A percentile compares a stretch with the other conserved stretches of the same genome.
Evolutionary conservation across 2,797 vertebrate species (phyloP).

Genomic region (Ctenosaura bakeri): DNA sequence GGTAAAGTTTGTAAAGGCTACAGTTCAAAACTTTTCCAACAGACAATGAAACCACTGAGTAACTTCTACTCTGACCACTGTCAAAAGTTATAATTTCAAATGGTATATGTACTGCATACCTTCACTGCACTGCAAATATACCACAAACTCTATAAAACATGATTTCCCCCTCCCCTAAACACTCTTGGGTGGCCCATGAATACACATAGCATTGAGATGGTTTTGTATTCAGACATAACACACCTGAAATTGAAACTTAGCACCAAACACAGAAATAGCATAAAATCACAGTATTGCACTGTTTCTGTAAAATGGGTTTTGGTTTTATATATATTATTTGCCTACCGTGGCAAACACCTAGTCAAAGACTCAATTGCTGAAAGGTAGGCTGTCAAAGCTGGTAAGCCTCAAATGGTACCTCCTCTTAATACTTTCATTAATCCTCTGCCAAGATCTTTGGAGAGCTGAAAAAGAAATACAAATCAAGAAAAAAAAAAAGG

Average conservation of each 20-base stretch:
- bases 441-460: constrained; percentile 47
- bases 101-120: constrained; percentile 38
- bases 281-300: constrained; percentile 2
- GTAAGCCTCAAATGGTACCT: constrained; percentile 20
- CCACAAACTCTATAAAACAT: constrained; percentile 49
- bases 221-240: constrained; percentile 64
- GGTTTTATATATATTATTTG: constrained; percentile 58
- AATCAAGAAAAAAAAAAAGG: background rate
- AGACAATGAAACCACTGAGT: constrained; percentile 49
- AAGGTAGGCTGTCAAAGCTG: constrained; percentile 39
- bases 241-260: constrained; percentile 55
- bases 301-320: constrained; percentile 43
- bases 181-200: constrained; percentile 51
- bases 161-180: constrained; percentile 49
- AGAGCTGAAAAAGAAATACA: background rate
- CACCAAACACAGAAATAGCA: constrained; percentile 41
- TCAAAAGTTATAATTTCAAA: constrained; percentile 62
- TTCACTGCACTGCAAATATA: constrained; percentile 50
- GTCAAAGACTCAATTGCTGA: constrained; percentile 39
- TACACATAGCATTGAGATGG: constrained; percentile 43
- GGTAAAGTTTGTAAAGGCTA: constrained; percentile 50
- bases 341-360: constrained; percentile 44
- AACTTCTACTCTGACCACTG: constrained; percentile 43
- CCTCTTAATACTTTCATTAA: constrained; percentile 33
- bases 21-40: constrained; percentile 50